Evolutionary conservation across 92 coral and sea anemone species (phyloP).

Genomic region (Paramuricea clavata): DNA sequence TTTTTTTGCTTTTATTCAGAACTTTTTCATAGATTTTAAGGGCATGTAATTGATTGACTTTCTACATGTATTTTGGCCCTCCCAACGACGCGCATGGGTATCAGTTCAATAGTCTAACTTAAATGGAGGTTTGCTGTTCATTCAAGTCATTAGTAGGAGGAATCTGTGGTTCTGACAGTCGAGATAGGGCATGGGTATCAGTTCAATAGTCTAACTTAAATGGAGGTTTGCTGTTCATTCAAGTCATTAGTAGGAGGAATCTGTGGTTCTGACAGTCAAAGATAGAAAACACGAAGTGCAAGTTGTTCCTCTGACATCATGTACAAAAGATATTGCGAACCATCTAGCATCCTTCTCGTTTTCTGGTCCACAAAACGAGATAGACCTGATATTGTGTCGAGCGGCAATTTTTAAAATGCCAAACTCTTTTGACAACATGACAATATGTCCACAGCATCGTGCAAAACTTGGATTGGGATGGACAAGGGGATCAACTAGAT

Average conservation of each 20-base stretch:
- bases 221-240: too few species aligned
- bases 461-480: slow-evolving; percentile 59
- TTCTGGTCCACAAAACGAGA: slow-evolving; percentile 70
- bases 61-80: too few species aligned
- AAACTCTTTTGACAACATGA: slow-evolving; percentile 57
- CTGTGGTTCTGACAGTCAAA: too few species aligned
- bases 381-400: slow-evolving; percentile 70
- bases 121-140: slow-evolving; percentile 45
- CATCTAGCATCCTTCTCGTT: slow-evolving; percentile 54
- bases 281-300: slow-evolving; percentile 24
- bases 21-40: too few species aligned
- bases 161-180: slow-evolving; percentile 33
- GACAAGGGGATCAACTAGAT: slow-evolving; percentile 71
- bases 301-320: slow-evolving; percentile 44
- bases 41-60: too few species aligned
- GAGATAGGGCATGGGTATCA: too few species aligned
- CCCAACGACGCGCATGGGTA: too few species aligned
- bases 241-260: too few species aligned
- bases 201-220: too few species aligned
- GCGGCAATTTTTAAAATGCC: slow-evolving; percentile 59
- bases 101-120: too few species aligned
- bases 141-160: slow-evolving; percentile 49
- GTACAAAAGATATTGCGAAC: slow-evolving; percentile 56
- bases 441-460: slow-evolving; percentile 74
- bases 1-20: too few species aligned